Conservation (phyloP, 2,113 vertebrate genomes). For the Aix galericulata region DNA sequence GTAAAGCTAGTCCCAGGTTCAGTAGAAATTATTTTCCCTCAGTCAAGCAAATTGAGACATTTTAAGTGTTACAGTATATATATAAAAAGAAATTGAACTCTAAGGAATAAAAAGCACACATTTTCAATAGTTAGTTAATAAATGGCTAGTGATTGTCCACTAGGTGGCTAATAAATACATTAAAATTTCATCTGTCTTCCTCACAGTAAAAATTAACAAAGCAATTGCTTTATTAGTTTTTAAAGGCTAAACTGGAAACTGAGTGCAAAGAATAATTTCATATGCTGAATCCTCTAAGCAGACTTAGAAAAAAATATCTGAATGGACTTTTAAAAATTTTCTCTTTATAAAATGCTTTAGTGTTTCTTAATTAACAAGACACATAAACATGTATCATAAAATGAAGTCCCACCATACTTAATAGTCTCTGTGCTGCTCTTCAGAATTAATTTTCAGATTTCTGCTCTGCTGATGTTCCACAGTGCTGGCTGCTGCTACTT, state of each 20-base stretch:
- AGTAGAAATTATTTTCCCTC: neutral
- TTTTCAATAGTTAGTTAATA: neutral
- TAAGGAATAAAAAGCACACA: neutral
- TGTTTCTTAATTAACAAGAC: neutral
- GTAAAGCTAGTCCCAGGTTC: neutral
- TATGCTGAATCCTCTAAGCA: neutral
- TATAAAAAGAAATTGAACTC: neutral
- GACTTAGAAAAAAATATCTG: neutral
- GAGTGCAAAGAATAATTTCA: neutral
- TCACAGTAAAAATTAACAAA: neutral
- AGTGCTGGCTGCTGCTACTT: neutral
- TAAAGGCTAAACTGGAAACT: neutral
- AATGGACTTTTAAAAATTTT: neutral
- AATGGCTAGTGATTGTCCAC: neutral
- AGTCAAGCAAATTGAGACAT: neutral
- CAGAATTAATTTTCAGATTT: neutral
- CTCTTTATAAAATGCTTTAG: neutral
- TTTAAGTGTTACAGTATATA: neutral
- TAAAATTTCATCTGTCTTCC: neutral
- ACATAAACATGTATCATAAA: neutral
- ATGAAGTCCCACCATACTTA: neutral
- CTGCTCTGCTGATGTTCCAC: slow-evolving; percentile 2
- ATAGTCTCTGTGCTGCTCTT: neutral
- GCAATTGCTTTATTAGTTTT: neutral
- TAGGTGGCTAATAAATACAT: neutral